Evolutionary conservation across 2,888 invertebrate genomes (phyloP).

Genomic region (Liposcelis brunnea): DNA sequence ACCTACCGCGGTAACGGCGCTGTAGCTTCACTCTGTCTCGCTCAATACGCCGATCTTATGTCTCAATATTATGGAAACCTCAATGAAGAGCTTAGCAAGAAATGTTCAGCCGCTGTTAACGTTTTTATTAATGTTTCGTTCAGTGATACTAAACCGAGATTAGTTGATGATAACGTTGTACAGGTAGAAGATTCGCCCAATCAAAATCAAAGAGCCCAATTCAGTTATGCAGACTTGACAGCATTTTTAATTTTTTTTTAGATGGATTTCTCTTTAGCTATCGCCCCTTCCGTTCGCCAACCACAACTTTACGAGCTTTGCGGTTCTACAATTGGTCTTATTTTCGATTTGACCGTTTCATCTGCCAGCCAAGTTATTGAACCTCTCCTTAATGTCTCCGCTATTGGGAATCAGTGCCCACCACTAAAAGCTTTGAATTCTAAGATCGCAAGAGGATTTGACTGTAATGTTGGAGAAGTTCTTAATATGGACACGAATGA

Average conservation of each 20-base stretch:
- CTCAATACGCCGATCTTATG: conserved; percentile 68
- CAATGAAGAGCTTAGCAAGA: conserved; percentile 67
- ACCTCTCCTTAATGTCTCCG: conserved; percentile 70
- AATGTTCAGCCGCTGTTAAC: conserved; percentile 87
- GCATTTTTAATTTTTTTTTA: conserved; percentile 17
- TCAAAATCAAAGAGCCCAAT: too few relatives aligned
- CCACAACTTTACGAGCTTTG: conserved; percentile 88
- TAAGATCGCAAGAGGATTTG: conserved; percentile 72
- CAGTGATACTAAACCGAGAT: conserved; percentile 58
- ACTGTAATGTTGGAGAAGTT: conserved; percentile 85
- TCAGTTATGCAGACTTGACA: too few relatives aligned
- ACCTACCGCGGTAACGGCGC: conserved; percentile 81
- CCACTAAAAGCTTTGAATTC: conserved; percentile 75
- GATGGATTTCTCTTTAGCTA: conserved; percentile 75
- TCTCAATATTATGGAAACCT: conserved; percentile 63
- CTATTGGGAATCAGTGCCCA: conserved; percentile 85
- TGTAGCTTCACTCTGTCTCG: conserved; percentile 64
- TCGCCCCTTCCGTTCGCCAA: conserved; percentile 74
- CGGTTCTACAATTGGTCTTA: conserved; percentile 80
- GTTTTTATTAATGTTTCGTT: conserved; percentile 90
- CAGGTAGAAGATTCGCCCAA: conserved; percentile 28
- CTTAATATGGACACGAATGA: conserved; percentile 83
- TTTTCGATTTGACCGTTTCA: conserved; percentile 86
- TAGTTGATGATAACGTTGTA: conserved; percentile 73
- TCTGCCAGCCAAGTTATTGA: conserved; percentile 81